phyloP scores from a whole-genome alignment of 2,888 invertebrate genomes.

The Fragum whitleyi region DNA sequence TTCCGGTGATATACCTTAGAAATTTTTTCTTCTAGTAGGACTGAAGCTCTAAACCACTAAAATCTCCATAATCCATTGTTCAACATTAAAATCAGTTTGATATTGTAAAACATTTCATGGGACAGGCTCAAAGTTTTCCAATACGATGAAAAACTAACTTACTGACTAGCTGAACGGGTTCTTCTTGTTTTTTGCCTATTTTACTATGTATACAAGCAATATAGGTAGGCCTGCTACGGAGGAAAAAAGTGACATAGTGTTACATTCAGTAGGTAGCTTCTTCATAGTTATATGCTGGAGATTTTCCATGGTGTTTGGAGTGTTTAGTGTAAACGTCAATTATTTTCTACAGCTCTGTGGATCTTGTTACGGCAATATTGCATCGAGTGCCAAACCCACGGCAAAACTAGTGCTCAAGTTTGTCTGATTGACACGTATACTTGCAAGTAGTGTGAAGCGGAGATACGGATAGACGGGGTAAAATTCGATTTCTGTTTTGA shows the following conservation, averaged over 20 bases:
- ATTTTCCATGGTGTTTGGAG: background rate
- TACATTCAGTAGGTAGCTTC: background rate
- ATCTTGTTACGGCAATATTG: background rate
- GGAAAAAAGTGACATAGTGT: background rate
- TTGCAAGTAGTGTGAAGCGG: slow-evolving; percentile 9
- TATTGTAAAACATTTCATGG: background rate
- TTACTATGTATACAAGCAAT: background rate
- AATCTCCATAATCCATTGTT: background rate
- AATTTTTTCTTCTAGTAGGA: too few relatives aligned
- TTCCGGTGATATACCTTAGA: too few relatives aligned
- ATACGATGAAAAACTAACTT: background rate
- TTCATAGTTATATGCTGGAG: slow-evolving; percentile 2
- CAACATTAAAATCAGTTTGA: background rate
- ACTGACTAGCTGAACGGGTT: background rate
- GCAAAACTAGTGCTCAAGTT: slow-evolving; percentile 2
- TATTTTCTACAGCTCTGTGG: background rate
- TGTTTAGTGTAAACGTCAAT: slow-evolving; percentile 12
- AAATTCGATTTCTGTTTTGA: too few relatives aligned
- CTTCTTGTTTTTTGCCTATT: slow-evolving; percentile 1
- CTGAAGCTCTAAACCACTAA: background rate
- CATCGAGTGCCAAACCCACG: background rate
- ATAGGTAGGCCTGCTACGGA: background rate
- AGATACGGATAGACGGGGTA: too few relatives aligned
- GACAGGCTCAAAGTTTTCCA: background rate
- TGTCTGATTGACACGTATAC: slow-evolving; percentile 1